phyloP scores from a whole-genome alignment of 2,797 vertebrate genomes.

The Glossophaga mutica region DNA sequence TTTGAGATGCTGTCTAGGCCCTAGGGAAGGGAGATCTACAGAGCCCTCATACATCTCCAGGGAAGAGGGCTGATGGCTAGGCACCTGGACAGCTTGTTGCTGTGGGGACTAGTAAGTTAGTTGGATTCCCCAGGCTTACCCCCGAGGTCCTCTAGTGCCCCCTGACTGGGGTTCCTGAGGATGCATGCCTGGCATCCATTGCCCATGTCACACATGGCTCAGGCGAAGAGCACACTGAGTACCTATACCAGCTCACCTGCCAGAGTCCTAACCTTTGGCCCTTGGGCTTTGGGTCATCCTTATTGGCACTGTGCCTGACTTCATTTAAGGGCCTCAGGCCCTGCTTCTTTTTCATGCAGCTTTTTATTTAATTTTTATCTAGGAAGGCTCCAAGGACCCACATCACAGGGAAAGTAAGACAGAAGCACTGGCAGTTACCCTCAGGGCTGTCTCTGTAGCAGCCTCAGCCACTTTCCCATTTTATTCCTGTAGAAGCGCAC shows the following conservation, averaged over 20 bases:
- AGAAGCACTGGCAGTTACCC: background rate
- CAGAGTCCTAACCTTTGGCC: background rate
- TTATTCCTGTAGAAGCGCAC: background rate
- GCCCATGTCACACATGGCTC: background rate
- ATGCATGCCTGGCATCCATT: no score
- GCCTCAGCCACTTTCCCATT: background rate
- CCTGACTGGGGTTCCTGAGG: background rate
- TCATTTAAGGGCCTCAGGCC: background rate
- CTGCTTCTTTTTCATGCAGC: background rate
- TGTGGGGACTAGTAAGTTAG: background rate
- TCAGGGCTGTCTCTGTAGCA: background rate
- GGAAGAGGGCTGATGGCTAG: background rate
- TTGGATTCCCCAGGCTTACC: background rate
- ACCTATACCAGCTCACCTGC: background rate
- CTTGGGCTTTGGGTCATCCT: background rate
- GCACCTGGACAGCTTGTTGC: background rate
- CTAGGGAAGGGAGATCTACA: background rate
- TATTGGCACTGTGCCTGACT: background rate
- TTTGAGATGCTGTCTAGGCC: background rate
- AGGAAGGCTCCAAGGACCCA: background rate
- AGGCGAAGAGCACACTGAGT: no score
- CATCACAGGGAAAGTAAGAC: background rate
- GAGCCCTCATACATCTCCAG: background rate
- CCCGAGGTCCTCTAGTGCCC: background rate
- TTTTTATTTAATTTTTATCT: conserved; percentile 5